Percentiles rank a stretch among this genome's conserved stretches.
Evolutionary conservation across 2,888 invertebrate genomes (phyloP).

Genomic region (Spisula solida): DNA sequence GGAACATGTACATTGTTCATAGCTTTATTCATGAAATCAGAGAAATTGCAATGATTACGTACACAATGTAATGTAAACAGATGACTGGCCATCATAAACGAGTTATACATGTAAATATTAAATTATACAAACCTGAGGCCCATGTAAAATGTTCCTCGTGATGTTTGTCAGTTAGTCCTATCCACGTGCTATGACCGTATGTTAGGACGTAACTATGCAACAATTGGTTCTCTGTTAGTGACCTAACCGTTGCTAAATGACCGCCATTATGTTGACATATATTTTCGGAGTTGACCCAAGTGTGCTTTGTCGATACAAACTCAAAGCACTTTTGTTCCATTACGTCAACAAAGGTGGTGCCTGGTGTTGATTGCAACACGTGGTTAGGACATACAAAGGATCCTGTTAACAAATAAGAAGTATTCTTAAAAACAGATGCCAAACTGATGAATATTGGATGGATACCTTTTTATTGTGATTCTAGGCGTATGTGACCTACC

Average conservation of each 20-base stretch:
- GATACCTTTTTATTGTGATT: background rate
- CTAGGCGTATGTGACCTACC: too few species aligned
- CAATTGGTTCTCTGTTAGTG: background rate
- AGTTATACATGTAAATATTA: too few species aligned
- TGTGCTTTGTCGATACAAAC: background rate
- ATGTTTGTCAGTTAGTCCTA: conserved; percentile 22
- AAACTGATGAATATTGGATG: background rate
- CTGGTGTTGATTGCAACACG: background rate
- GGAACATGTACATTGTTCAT: too few species aligned
- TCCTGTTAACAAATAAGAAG: background rate
- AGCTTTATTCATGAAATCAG: too few species aligned
- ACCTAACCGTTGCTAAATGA: conserved; percentile 10
- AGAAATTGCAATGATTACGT: background rate
- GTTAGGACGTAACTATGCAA: background rate
- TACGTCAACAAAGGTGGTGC: background rate
- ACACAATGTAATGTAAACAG: too few species aligned
- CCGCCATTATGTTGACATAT: conserved; percentile 13
- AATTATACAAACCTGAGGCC: conserved; percentile 11
- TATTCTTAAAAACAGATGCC: background rate
- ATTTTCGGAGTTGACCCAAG: conserved; percentile 18
- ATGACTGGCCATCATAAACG: too few species aligned
- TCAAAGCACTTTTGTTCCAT: conserved; percentile 13
- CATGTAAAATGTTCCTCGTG: conserved; percentile 32
- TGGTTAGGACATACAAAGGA: background rate
- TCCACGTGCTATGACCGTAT: conserved; percentile 29